These are phyloP conservation scores for Urocynchramus pylzowi DNA, from an alignment of 2,113 vertebrate genomes.

Conservation along the genomic window DNA sequence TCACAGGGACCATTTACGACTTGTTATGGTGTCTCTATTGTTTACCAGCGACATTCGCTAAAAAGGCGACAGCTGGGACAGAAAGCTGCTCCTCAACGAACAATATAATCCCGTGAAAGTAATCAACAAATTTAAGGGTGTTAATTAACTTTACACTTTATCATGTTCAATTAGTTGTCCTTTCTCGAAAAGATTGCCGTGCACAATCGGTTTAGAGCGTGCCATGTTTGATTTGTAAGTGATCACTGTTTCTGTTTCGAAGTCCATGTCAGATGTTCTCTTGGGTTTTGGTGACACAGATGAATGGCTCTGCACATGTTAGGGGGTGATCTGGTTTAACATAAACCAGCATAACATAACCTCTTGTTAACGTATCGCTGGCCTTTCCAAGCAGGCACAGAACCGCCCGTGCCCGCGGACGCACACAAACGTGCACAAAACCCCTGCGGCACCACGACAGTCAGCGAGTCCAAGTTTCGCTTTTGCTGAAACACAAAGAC, in stretches of 20 bases:
- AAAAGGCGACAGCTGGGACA: slow-evolving; percentile 93
- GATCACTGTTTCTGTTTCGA: slow-evolving; percentile 83
- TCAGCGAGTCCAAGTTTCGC: slow-evolving; percentile 54
- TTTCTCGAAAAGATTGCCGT: slow-evolving; percentile 85
- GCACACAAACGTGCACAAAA: not conserved
- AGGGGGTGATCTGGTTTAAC: slow-evolving; percentile 82
- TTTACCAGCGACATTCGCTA: slow-evolving; percentile 81
- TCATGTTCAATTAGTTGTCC: slow-evolving; percentile 99
- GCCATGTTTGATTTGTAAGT: slow-evolving; percentile 93
- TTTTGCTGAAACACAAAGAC: slow-evolving; percentile 62
- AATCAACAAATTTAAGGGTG: slow-evolving; percentile 97
- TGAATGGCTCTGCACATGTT: slow-evolving; percentile 82
- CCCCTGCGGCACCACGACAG: not conserved
- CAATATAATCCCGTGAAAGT: slow-evolving; percentile 90
- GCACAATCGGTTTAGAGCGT: slow-evolving; percentile 87
- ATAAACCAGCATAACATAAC: slow-evolving; percentile 79
- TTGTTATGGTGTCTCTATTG: slow-evolving; percentile 92
- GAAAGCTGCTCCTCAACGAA: slow-evolving; percentile 84
- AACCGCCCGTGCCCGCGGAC: not conserved
- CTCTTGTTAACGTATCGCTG: slow-evolving; percentile 75
- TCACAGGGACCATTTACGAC: slow-evolving; percentile 87
- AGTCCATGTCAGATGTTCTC: slow-evolving; percentile 84
- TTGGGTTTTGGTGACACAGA: slow-evolving; percentile 86
- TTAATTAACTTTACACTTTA: slow-evolving; percentile 99
- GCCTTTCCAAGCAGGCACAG: slow-evolving; percentile 48